Evolutionary conservation across 2,113 vertebrate species (phyloP).

Genomic region (Phainopepla nitens): DNA sequence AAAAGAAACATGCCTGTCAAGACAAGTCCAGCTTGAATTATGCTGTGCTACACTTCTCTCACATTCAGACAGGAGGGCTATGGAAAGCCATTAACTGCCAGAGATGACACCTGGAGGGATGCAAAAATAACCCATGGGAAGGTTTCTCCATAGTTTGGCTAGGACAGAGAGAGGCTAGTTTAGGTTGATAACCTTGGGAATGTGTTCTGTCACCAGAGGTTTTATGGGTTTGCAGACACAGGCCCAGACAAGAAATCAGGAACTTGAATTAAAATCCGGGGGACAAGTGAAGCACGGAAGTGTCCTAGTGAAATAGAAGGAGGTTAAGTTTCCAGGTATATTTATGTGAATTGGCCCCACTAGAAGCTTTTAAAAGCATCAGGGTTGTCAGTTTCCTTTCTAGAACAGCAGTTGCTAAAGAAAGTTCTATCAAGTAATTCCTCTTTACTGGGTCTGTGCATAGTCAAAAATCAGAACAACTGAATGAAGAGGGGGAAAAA

Average conservation of each 20-base stretch:
- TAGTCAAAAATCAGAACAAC: background rate
- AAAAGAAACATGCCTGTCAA: background rate
- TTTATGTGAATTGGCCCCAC: background rate
- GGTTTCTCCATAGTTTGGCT: background rate
- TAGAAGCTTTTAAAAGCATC: background rate
- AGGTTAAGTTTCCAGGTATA: background rate
- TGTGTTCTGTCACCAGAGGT: background rate
- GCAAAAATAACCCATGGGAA: background rate
- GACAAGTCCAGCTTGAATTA: background rate
- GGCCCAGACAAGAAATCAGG: background rate
- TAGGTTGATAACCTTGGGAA: background rate
- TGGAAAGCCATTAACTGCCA: background rate
- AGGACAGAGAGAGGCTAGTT: background rate
- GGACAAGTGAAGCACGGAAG: background rate
- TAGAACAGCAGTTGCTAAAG: background rate
- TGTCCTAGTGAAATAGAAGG: background rate
- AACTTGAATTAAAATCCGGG: background rate
- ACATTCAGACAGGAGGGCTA: accelerated
- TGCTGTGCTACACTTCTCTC: background rate
- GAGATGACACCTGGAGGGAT: background rate
- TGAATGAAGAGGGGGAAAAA: background rate
- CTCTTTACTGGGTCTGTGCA: background rate
- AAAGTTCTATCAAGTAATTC: background rate
- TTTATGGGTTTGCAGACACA: background rate
- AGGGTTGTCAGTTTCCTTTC: background rate